Conservation (phyloP, 2,888 invertebrate species). For the Cephus spinipes region DNA sequence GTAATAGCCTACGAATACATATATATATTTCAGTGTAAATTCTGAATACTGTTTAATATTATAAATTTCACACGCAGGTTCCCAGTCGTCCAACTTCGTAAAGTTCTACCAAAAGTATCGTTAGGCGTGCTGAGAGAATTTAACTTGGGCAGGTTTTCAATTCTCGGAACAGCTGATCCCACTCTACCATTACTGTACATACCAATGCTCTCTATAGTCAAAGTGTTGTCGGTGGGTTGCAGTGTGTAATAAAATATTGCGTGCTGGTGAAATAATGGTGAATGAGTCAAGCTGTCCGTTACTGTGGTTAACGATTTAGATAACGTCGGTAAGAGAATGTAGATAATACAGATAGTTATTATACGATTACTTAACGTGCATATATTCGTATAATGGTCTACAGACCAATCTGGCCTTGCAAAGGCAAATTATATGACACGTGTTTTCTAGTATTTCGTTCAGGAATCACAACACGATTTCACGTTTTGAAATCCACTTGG, state of each 20-base stretch:
- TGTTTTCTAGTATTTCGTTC: constrained; percentile 43
- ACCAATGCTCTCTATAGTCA: not conserved
- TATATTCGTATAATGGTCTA: not conserved
- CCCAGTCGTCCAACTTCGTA: not conserved
- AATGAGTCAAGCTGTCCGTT: not conserved
- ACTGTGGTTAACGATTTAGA: not conserved
- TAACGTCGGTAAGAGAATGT: not conserved
- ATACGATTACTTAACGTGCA: not conserved
- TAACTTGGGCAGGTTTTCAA: not conserved
- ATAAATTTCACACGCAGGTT: not conserved
- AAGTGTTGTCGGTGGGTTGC: not conserved
- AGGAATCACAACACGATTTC: constrained; percentile 43
- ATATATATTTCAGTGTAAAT: not conserved
- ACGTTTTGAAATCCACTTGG: constrained; percentile 24
- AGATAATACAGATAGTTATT: not conserved
- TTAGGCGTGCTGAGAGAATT: not conserved
- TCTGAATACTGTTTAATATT: not conserved
- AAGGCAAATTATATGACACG: constrained; percentile 29
- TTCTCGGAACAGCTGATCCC: not conserved
- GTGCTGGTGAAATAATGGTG: not conserved
- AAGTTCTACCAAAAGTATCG: not conserved
- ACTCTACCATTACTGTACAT: not conserved
- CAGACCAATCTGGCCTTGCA: not conserved
- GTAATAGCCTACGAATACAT: not conserved
- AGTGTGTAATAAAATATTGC: not conserved